These are phyloP conservation scores for Drosophila dives DNA, from an alignment of 2,888 invertebrate species.

Conservation along the genomic window DNA sequence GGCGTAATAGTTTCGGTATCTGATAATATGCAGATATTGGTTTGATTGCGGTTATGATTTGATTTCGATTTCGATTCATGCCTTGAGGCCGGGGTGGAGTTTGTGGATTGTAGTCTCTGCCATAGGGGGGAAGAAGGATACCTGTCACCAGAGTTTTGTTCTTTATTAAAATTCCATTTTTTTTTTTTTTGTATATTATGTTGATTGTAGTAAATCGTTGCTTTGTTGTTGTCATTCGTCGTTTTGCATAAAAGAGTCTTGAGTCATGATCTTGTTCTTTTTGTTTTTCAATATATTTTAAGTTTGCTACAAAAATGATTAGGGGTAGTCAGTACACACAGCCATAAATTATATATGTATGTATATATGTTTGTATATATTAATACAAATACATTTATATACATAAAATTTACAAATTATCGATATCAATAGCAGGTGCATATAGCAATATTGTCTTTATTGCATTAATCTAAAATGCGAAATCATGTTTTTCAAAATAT, in stretches of 20 bases:
- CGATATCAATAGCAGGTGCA: constrained; percentile 47
- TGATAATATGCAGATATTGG: constrained; percentile 24
- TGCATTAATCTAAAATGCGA: constrained; percentile 41
- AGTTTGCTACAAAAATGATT: constrained; percentile 40
- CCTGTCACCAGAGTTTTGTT: constrained; percentile 51
- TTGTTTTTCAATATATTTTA: constrained; percentile 6
- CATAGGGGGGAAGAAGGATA: constrained; percentile 35
- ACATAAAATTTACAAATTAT: constrained; percentile 45
- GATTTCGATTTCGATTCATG: constrained; percentile 36
- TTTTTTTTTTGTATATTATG: constrained; percentile 21
- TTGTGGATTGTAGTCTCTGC: constrained; percentile 33
- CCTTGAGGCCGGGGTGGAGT: constrained; percentile 34
- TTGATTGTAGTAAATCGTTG: constrained; percentile 23
- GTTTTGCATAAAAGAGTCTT: constrained; percentile 20
- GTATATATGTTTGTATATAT: constrained; percentile 24
- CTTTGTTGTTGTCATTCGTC: constrained; percentile 24
- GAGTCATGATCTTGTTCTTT: constrained; percentile 9
- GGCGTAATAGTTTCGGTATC: constrained; percentile 19
- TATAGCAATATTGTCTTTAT: constrained; percentile 28
- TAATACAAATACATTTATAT: constrained; percentile 38
- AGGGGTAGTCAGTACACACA: constrained; percentile 75
- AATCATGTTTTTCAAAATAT: constrained; percentile 83
- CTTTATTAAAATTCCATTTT: constrained; percentile 38
- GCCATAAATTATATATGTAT: constrained; percentile 59
- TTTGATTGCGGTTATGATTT: constrained; percentile 36